phyloP scores from a whole-genome alignment of 30 jellyfish, hydroid and myxozoan species.

The Cassiopea andromeda region DNA sequence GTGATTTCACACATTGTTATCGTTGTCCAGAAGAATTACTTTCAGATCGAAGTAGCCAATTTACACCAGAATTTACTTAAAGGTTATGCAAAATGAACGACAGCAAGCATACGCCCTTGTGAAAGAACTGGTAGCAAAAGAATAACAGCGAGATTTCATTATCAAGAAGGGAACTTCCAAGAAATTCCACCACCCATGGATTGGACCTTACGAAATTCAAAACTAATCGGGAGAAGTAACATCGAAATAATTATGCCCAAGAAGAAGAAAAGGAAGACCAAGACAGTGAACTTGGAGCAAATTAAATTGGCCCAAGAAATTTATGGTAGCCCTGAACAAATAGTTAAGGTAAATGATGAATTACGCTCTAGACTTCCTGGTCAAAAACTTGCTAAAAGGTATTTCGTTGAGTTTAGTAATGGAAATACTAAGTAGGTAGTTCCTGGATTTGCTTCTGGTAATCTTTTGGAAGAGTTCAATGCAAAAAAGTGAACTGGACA shows the following conservation, averaged over 20 bases:
- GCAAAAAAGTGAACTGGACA: slow-evolving; percentile 38
- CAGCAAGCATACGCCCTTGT: slow-evolving; percentile 40
- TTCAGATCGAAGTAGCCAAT: slow-evolving; percentile 54
- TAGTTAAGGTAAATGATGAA: slow-evolving; percentile 19
- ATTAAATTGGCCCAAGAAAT: slow-evolving; percentile 26
- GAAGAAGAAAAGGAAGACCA: slow-evolving; percentile 22
- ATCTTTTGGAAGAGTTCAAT: slow-evolving; percentile 39
- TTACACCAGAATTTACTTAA: slow-evolving; percentile 23
- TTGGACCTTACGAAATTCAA: slow-evolving; percentile 47
- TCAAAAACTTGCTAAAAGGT: slow-evolving; percentile 31
- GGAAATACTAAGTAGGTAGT: slow-evolving; percentile 53
- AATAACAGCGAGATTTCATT: slow-evolving; percentile 11
- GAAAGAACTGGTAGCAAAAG: slow-evolving; percentile 20
- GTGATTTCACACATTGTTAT: slow-evolving; percentile 33
- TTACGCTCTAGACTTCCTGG: slow-evolving; percentile 63
- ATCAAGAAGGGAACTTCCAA: slow-evolving; percentile 43
- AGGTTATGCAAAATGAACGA: slow-evolving; percentile 43
- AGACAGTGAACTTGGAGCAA: slow-evolving; percentile 32
- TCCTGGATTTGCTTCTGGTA: slow-evolving; percentile 43
- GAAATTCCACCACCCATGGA: slow-evolving; percentile 55
- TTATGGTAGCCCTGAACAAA: slow-evolving; percentile 39
- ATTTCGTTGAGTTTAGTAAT: slow-evolving; percentile 41
- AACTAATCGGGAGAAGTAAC: slow-evolving; percentile 32
- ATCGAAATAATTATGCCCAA: slow-evolving; percentile 16
- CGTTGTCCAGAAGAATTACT: slow-evolving; percentile 47